phyloP scores from a whole-genome alignment of 2,797 vertebrate species.

The Amniataba percoides region DNA sequence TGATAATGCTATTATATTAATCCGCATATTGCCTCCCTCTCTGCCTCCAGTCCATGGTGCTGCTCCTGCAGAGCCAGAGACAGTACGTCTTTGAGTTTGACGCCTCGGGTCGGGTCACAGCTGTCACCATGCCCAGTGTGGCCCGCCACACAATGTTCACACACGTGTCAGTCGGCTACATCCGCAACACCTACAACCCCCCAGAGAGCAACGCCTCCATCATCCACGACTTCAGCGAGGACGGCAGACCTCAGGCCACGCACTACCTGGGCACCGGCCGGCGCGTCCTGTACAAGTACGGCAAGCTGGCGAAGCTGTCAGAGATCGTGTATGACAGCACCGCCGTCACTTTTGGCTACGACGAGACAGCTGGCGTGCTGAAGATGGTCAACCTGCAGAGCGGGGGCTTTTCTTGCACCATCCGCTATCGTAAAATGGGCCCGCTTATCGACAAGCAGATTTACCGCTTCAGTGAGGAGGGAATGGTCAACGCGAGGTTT shows the following conservation, averaged over 20 bases:
- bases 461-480: constrained; percentile 98
- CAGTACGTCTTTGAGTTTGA: constrained; percentile 99
- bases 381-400: constrained; percentile 99
- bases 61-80: constrained; percentile 97
- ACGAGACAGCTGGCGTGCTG: constrained; percentile 96
- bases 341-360: constrained; percentile 96
- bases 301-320: constrained; percentile 95
- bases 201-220: constrained; percentile 98
- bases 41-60: constrained; percentile 93
- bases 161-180: constrained; percentile 96
- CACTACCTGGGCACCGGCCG: constrained; percentile 95
- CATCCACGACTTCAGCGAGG: constrained; percentile 97
- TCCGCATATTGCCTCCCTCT: constrained; percentile 43
- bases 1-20: constrained; percentile 66
- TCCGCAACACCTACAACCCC: constrained; percentile 97
- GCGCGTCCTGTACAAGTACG: constrained; percentile 98
- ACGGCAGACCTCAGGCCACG: constrained; percentile 93
- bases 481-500: constrained; percentile 98
- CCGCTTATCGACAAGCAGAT: constrained; percentile 98
- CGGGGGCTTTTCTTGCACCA: constrained; percentile 97
- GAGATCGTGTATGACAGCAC: constrained; percentile 98
- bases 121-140: constrained; percentile 98
- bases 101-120: constrained; percentile 91
- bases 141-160: constrained; percentile 99
- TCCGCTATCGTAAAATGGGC: constrained; percentile 97